These are phyloP conservation scores for Tachystola acroxantha DNA, from an alignment of 2,888 invertebrate species.

Conservation along the genomic window DNA sequence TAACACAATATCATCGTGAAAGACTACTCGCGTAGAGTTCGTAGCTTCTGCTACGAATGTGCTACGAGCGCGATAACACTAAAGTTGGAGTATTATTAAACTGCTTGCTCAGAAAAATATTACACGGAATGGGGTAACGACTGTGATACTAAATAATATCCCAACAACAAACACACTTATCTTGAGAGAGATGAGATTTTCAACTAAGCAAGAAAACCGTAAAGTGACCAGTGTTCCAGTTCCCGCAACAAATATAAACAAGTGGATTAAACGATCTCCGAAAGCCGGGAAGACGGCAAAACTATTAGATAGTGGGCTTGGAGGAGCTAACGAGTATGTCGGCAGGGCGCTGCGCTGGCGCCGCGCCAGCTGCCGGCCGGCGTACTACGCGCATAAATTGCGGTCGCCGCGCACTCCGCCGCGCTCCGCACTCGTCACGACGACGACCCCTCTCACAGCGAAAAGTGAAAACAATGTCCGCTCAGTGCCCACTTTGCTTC, in stretches of 20 bases:
- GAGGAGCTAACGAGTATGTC: conserved; percentile 56
- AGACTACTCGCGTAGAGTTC: not conserved
- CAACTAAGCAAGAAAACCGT: conserved; percentile 16
- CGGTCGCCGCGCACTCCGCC: conserved; percentile 27
- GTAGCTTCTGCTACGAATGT: conserved; percentile 8
- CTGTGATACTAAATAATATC: conserved; percentile 7
- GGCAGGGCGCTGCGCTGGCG: conserved; percentile 41
- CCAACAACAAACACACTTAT: conserved; percentile 15
- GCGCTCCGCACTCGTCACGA: conserved; percentile 13
- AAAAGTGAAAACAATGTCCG: conserved; percentile 43
- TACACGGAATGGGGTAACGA: not conserved
- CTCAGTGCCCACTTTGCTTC: not conserved
- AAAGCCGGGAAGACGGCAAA: conserved; percentile 38
- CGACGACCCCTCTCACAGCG: conserved; percentile 21
- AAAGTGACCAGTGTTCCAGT: conserved; percentile 30
- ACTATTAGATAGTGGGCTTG: conserved; percentile 58
- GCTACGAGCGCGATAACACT: conserved; percentile 3
- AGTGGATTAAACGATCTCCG: conserved; percentile 49
- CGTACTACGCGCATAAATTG: conserved; percentile 45
- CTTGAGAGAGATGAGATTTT: conserved; percentile 14
- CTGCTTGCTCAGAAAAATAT: conserved; percentile 1
- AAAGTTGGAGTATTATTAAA: conserved; percentile 2
- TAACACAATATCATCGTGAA: too few species aligned
- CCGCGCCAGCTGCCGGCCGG: conserved; percentile 40
- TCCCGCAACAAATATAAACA: conserved; percentile 43